These are phyloP conservation scores for Agonopterix subpropinquella DNA, from an alignment of 2,888 invertebrate species.

Conservation along the genomic window DNA sequence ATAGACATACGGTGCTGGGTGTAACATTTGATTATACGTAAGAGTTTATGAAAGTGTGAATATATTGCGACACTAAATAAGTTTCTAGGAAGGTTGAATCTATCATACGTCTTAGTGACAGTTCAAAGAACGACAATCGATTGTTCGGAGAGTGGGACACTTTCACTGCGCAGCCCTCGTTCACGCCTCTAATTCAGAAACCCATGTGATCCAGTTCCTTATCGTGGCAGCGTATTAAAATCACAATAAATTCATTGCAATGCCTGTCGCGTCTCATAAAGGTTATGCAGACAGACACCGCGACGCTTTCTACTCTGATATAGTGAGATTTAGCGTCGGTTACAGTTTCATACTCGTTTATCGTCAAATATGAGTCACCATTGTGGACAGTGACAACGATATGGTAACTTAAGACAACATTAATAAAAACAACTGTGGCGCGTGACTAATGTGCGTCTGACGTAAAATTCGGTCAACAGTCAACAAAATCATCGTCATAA, in stretches of 20 bases:
- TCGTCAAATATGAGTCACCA: slow-evolving; percentile 1
- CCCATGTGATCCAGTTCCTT: slow-evolving; percentile 55
- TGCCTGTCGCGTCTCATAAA: slow-evolving; percentile 51
- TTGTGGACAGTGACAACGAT: neutral
- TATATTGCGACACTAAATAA: slow-evolving; percentile 20
- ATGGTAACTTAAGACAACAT: neutral
- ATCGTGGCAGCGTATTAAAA: slow-evolving; percentile 48
- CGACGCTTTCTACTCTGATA: slow-evolving; percentile 56
- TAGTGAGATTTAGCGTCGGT: slow-evolving; percentile 1
- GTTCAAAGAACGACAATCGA: slow-evolving; percentile 56
- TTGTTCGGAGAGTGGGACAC: slow-evolving; percentile 63
- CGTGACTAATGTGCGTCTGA: too few species aligned
- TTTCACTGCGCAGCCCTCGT: slow-evolving; percentile 50
- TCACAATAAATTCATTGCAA: slow-evolving; percentile 51
- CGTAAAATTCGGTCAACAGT: too few species aligned
- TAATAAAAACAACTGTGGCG: too few species aligned
- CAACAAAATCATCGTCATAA: too few species aligned
- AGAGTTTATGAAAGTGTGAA: slow-evolving; percentile 11
- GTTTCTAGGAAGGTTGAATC: slow-evolving; percentile 47
- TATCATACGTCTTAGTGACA: slow-evolving; percentile 59
- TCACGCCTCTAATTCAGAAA: slow-evolving; percentile 53
- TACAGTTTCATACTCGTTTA: neutral
- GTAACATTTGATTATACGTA: neutral
- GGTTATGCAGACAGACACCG: slow-evolving; percentile 41
- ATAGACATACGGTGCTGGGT: slow-evolving; percentile 6